phyloP scores from a whole-genome alignment of 2,888 invertebrate species.

The Drosophila silvestris region DNA sequence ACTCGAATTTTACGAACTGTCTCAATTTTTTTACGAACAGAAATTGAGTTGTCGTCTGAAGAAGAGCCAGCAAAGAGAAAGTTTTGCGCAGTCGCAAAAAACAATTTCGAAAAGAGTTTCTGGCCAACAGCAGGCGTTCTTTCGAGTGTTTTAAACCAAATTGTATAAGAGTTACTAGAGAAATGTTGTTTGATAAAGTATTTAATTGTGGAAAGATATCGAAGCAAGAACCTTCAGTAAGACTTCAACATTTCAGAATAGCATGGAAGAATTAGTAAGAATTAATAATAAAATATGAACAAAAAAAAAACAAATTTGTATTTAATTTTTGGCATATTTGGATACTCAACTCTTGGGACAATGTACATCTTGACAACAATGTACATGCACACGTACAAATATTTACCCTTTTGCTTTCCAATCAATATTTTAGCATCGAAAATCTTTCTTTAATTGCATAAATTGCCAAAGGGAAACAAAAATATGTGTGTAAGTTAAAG shows the following conservation, averaged over 20 bases:
- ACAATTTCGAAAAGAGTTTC: slow-evolving; percentile 24
- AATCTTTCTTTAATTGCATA: slow-evolving; percentile 3
- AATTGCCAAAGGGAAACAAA: slow-evolving; percentile 19
- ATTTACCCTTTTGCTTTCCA: not conserved
- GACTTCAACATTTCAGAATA: not conserved
- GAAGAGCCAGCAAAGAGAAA: slow-evolving; percentile 11
- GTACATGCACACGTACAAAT: not conserved
- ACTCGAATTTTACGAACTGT: slow-evolving; percentile 37
- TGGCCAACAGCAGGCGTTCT: not conserved
- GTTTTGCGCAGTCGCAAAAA: slow-evolving; percentile 39
- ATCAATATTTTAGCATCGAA: slow-evolving; percentile 6
- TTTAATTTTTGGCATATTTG: not conserved
- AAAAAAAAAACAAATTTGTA: not conserved
- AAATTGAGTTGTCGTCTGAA: slow-evolving; percentile 20
- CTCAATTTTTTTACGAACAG: slow-evolving; percentile 23
- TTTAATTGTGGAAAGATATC: not conserved
- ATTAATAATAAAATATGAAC: not conserved
- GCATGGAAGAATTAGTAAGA: not conserved
- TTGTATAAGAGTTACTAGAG: slow-evolving; percentile 46
- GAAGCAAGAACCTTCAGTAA: too few species aligned
- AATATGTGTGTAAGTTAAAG: slow-evolving; percentile 45
- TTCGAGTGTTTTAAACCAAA: slow-evolving; percentile 3
- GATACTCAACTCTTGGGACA: not conserved
- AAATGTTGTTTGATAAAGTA: not conserved
- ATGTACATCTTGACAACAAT: not conserved